phyloP scores from a whole-genome alignment of 2,113 vertebrate genomes.

The Sinocyclocheilus anophthalmus region DNA sequence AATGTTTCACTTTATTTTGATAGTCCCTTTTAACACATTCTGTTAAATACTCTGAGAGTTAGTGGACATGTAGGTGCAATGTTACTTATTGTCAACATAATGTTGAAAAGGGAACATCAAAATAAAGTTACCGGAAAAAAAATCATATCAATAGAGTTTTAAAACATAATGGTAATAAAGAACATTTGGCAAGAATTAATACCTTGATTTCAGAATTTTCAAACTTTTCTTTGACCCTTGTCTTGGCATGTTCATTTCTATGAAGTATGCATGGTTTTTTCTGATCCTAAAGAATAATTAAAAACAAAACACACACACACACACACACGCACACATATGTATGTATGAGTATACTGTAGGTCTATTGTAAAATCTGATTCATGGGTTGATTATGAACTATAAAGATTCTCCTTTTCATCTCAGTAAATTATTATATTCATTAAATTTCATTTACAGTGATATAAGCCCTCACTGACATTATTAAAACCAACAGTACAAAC shows the following conservation, averaged over 20 bases:
- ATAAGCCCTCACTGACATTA: not conserved
- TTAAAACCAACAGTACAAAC: not conserved
- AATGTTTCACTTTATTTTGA: no score
- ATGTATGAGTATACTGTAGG: not conserved
- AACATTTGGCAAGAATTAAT: not conserved
- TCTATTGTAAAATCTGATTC: no score
- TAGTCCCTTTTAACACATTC: no score
- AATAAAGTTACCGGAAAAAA: no score
- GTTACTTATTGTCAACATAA: no score
- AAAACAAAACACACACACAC: not conserved
- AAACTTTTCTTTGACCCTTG: not conserved
- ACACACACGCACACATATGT: no score
- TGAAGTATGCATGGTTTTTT: not conserved
- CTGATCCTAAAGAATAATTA: not conserved
- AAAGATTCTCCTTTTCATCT: no score
- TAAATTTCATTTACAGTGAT: not conserved
- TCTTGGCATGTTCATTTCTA: not conserved
- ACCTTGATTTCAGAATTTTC: not conserved
- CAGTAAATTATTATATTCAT: not conserved
- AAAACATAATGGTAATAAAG: not conserved
- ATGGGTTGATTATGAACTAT: no score
- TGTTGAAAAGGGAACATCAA: no score
- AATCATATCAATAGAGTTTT: not conserved
- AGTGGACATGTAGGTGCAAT: no score
- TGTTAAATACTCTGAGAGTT: no score